These are phyloP conservation scores for Sebastes kiyomatsui DNA, from an alignment of 2,797 vertebrate genomes.

Conservation along the genomic window DNA sequence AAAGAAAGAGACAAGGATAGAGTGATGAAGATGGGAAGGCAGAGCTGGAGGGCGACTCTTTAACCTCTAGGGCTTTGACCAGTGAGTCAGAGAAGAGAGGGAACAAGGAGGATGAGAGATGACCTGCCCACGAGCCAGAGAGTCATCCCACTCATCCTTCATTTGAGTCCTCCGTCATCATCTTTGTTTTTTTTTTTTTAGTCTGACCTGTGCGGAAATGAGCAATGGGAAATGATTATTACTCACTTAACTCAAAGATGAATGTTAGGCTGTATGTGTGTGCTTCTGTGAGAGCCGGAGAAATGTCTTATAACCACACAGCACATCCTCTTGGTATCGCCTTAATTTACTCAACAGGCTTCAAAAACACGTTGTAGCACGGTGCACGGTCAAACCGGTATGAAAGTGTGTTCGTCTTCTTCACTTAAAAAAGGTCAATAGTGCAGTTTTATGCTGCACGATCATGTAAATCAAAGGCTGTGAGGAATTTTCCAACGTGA, in stretches of 20 bases:
- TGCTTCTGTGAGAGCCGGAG: neutral
- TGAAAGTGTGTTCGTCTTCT: neutral
- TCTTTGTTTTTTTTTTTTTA: neutral
- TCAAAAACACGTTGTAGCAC: neutral
- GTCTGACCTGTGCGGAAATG: constrained; percentile 32
- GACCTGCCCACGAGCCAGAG: constrained; percentile 31
- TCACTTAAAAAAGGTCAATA: neutral
- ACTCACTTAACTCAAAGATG: neutral
- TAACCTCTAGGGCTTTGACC: constrained; percentile 43
- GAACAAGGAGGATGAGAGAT: constrained; percentile 32
- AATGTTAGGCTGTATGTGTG: neutral
- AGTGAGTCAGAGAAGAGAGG: constrained; percentile 44
- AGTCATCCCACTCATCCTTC: constrained; percentile 30
- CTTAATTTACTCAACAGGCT: neutral
- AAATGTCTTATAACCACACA: constrained; percentile 1
- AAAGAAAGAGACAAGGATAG: neutral
- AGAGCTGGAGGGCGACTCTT: constrained; percentile 1
- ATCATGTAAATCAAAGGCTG: neutral
- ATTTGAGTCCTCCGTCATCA: constrained; percentile 11
- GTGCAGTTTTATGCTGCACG: neutral
- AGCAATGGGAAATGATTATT: neutral
- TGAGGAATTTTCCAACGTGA: neutral
- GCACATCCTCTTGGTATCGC: neutral
- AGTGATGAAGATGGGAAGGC: constrained; percentile 13
- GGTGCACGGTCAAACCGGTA: neutral